These are phyloP conservation scores for Theocolax elegans DNA, from an alignment of 1,140 invertebrate genomes.

Conservation along the genomic window DNA sequence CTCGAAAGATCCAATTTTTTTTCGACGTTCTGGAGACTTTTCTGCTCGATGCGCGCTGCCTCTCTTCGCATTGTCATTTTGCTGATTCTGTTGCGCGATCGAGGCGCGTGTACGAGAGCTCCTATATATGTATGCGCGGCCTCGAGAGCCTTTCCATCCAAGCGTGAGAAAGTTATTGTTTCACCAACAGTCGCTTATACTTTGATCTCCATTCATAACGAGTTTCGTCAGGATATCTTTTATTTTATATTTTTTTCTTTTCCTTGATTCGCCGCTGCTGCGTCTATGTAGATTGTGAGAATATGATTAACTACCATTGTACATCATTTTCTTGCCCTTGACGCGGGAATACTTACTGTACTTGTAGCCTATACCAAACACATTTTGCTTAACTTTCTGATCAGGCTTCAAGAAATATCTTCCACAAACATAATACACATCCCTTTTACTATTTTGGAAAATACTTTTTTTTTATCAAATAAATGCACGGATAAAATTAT, in stretches of 20 bases:
- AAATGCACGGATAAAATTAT: no score
- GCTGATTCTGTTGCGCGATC: conserved; percentile 2
- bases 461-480: no score
- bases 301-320: conserved; percentile 16
- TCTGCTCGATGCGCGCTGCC: background rate
- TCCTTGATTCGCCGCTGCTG: no score
- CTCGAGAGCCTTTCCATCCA: background rate
- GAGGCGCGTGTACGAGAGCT: background rate
- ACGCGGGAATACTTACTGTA: no score
- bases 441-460: no score
- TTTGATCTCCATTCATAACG: conserved; percentile 21
- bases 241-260: no score
- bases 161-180: conserved; percentile 37
- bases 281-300: conserved; percentile 3
- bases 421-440: no score
- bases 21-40: no score
- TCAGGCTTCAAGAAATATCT: no score
- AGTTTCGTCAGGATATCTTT: background rate
- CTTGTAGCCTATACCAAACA: no score
- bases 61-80: conserved; percentile 11
- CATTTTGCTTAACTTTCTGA: no score
- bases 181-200: background rate
- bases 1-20: no score
- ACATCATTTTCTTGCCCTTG: background rate
- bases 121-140: background rate